A percentile compares a stretch with the other conserved stretches of the same genome.
Conservation (phyloP, 2,113 vertebrate genomes). For the Oryzias celebensis region DNA sequence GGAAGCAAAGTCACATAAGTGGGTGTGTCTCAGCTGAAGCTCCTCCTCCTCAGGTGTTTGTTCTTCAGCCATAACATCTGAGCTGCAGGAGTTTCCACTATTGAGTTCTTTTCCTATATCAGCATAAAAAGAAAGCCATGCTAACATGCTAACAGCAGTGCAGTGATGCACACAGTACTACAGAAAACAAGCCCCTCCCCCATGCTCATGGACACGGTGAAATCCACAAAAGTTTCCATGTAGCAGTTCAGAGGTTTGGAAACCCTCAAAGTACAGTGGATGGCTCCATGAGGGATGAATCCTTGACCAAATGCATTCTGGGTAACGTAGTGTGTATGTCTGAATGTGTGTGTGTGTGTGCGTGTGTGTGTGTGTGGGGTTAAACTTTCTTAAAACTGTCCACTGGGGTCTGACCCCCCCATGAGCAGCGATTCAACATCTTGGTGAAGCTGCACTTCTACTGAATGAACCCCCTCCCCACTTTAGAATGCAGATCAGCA, state of each 20-base stretch:
- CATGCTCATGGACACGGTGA: not conserved
- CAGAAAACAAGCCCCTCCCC: not conserved
- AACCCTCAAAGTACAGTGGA: too few species aligned
- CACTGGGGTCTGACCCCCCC: too few species aligned
- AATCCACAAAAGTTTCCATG: too few species aligned
- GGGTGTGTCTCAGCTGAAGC: not conserved
- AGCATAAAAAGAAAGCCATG: constrained; percentile 30
- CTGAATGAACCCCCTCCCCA: too few species aligned
- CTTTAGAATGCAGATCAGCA: too few species aligned
- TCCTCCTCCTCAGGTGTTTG: not conserved
- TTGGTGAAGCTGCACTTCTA: too few species aligned
- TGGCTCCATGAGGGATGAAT: not conserved
- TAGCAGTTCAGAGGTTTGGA: too few species aligned
- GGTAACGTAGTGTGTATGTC: constrained; percentile 50
- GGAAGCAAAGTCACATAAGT: not conserved
- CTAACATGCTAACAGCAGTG: constrained; percentile 15
- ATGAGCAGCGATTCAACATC: too few species aligned
- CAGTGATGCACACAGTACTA: not conserved
- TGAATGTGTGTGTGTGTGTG: not conserved
- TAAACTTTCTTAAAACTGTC: too few species aligned
- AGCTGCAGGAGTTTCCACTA: constrained; percentile 1
- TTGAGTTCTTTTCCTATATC: constrained; percentile 9
- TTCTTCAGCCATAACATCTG: not conserved
- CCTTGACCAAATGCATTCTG: constrained; percentile 39
- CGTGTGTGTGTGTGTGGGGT: not conserved